Evolutionary conservation across 2,888 invertebrate genomes (phyloP).

Genomic region (Neocrepidodera transversa): DNA sequence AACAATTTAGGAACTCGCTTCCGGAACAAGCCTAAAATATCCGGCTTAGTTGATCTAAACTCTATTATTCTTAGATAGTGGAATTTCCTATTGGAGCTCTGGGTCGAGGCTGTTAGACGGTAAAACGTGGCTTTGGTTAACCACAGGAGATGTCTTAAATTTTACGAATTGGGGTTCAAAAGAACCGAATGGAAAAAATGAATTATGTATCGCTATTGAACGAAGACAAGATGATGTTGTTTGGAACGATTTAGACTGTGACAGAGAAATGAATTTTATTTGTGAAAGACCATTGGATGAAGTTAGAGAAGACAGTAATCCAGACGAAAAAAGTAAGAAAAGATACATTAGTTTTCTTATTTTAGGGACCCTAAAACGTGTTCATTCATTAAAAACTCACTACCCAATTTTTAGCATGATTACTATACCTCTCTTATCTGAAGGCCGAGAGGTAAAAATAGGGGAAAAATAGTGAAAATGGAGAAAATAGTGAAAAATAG

Average conservation of each 20-base stretch:
- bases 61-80: too few relatives aligned
- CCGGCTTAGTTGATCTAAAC: too few relatives aligned
- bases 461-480: too few relatives aligned
- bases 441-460: too few relatives aligned
- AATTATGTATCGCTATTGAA: background rate
- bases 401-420: too few relatives aligned
- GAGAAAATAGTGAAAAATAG: too few relatives aligned
- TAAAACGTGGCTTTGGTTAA: slow-evolving; percentile 12
- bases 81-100: background rate
- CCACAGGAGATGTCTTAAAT: background rate
- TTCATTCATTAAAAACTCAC: too few relatives aligned
- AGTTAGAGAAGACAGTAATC: slow-evolving; percentile 8
- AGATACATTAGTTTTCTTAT: too few relatives aligned
- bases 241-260: slow-evolving; percentile 12
- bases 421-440: too few relatives aligned
- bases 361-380: too few relatives aligned
- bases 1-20: too few relatives aligned
- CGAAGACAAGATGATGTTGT: background rate
- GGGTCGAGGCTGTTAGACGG: slow-evolving; percentile 8
- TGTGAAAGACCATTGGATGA: slow-evolving; percentile 19
- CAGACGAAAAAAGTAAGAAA: slow-evolving; percentile 16
- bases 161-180: slow-evolving; percentile 2
- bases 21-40: too few relatives aligned
- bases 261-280: background rate
- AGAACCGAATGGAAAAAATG: background rate